Base-by-base conservation (phyloP, 1,140 invertebrate species). In the Aporrectodea caliginosa region DNA sequence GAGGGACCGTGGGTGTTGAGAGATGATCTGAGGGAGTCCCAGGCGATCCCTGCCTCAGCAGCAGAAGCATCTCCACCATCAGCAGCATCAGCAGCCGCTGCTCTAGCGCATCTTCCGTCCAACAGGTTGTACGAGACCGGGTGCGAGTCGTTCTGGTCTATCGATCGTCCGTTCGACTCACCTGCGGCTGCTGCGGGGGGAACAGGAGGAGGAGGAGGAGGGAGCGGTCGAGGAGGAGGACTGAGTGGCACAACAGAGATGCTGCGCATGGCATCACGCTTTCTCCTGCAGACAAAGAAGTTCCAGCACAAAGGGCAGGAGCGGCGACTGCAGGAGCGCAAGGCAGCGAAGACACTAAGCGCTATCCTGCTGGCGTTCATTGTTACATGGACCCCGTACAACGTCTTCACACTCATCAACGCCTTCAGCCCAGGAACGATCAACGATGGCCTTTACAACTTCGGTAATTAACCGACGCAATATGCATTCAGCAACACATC, bases 321-420 rank as follows among this genome's bases (percentile, higher is more conserved):
- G 43, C 16, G 29, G 58, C 95, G 95, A 86, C 93, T 97, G 84
- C 95, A 97, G 82, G 98, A 99, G 83, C 93, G 94, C 80, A 99
- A 99, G 90, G 98, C 98, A 6, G 98, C 98, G 0, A 99, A 99
- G 88, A 99, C 97, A 0, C 88, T 99, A 69, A 97, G 86, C 71
- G 98, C 98, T 79, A 99, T 99, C 82, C 89, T 99, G 80, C 88
- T 98, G 77, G 97, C 97, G 72, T 99, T 99, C 89, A 98, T 99
- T 82, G 92, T 99, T 83, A 99, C 98, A 1, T 99, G 98, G 98
- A 97, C 96, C 69, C 98, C 98, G 72, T 99, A 99, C 89, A 99
- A 98, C 88, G 95, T 99, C 69, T 85, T 86, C 78, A 87, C 88
- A 16, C 84, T 90, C 2, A 83, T 88, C 22, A 85, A 89, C 79